Conservation (phyloP, 2,888 invertebrate species). For the Caenorhabditis sp. region DNA sequence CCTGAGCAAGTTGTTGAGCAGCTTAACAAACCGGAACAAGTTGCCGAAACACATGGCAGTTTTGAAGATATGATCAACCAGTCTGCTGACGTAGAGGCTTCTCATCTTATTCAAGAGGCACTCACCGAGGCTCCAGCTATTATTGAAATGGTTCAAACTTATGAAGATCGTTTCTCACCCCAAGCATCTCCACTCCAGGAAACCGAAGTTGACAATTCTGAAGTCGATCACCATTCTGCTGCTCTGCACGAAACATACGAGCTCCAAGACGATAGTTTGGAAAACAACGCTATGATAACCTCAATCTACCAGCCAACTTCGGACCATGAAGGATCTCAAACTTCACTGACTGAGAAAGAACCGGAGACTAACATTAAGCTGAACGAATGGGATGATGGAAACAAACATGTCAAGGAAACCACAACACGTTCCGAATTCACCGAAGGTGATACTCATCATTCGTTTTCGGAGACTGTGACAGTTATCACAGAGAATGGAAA, state of each 20-base stretch:
- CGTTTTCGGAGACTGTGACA: slow-evolving; percentile 22
- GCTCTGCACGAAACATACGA: slow-evolving; percentile 15
- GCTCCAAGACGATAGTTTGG: slow-evolving; percentile 9
- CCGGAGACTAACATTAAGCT: background rate
- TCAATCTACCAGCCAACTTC: slow-evolving; percentile 39
- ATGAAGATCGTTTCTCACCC: slow-evolving; percentile 25
- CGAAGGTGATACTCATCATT: slow-evolving; percentile 11
- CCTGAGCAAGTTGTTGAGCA: slow-evolving; percentile 30
- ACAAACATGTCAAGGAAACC: slow-evolving; percentile 33
- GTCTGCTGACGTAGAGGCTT: slow-evolving; percentile 32
- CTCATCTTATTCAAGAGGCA: slow-evolving; percentile 31
- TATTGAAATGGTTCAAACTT: slow-evolving; percentile 37
- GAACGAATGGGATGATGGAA: slow-evolving; percentile 31
- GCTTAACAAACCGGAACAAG: background rate
- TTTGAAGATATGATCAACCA: slow-evolving; percentile 29
- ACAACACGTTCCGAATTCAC: slow-evolving; percentile 14
- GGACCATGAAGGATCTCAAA: slow-evolving; percentile 10
- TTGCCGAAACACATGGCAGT: background rate
- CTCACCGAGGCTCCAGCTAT: slow-evolving; percentile 39
- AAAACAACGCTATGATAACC: slow-evolving; percentile 34
- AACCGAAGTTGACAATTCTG: background rate
- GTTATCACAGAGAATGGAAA: slow-evolving; percentile 16
- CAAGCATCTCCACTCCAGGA: slow-evolving; percentile 2
- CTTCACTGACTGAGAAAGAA: background rate
- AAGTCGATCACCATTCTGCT: background rate